A percentile compares a stretch with the other conserved stretches of the same genome.
phyloP scores from a whole-genome alignment of 2,888 invertebrate genomes.

The Nephrotoma guestfalica region DNA sequence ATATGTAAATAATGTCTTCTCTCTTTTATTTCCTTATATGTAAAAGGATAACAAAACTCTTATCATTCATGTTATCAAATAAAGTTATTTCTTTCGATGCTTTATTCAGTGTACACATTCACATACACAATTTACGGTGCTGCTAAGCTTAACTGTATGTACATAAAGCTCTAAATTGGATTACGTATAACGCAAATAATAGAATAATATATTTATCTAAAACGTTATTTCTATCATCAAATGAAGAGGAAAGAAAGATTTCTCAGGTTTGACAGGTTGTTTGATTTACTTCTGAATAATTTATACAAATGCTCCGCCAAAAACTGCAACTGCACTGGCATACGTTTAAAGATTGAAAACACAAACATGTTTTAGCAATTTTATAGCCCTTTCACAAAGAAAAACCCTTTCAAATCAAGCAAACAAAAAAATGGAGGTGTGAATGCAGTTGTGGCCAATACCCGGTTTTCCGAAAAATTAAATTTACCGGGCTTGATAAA shows the following conservation, averaged over 20 bases:
- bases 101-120: background rate
- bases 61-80: background rate
- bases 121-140: background rate
- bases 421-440: too few relatives aligned
- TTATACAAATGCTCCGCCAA: too few relatives aligned
- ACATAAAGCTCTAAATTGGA: background rate
- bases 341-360: too few relatives aligned
- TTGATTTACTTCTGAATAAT: too few relatives aligned
- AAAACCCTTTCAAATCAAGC: too few relatives aligned
- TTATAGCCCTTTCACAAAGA: too few relatives aligned
- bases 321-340: too few relatives aligned
- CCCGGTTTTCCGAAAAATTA: too few relatives aligned
- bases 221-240: background rate
- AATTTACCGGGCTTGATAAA: too few relatives aligned
- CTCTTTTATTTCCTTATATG: background rate
- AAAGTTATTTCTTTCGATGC: background rate
- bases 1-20: background rate
- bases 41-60: background rate
- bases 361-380: too few relatives aligned
- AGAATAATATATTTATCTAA: background rate
- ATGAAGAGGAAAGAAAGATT: background rate
- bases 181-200: background rate
- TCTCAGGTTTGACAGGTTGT: background rate
- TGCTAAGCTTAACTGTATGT: background rate
- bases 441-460: too few relatives aligned